These are phyloP conservation scores for Chaetodon trifasciatus DNA, from an alignment of 2,797 vertebrate species.

Conservation along the genomic window DNA sequence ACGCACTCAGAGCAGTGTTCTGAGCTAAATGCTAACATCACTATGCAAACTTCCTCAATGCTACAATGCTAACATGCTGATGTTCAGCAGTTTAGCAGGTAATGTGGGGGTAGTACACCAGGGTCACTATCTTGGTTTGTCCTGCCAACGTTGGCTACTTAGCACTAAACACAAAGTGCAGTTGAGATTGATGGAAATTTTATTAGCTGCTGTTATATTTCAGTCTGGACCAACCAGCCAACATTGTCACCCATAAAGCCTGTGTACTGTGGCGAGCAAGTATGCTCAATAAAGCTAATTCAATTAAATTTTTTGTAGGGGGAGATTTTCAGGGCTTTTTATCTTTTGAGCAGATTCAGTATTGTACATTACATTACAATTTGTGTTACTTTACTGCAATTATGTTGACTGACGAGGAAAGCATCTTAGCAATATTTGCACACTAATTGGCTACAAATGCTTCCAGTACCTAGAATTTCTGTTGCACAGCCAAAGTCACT, in stretches of 20 bases:
- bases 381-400: constrained; percentile 31
- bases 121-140: neutral
- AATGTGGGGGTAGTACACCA: neutral
- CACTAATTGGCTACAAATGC: constrained; percentile 33
- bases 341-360: neutral
- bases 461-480: constrained; percentile 46
- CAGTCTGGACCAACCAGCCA: neutral
- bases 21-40: neutral
- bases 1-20: neutral
- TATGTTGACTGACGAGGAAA: constrained; percentile 50
- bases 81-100: constrained; percentile 1
- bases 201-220: neutral
- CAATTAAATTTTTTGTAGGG: neutral
- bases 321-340: neutral
- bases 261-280: neutral
- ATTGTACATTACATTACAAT: constrained; percentile 20
- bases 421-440: constrained; percentile 37
- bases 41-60: neutral
- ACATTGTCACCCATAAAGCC: neutral
- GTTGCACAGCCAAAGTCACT: constrained; percentile 31
- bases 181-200: neutral
- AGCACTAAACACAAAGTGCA: neutral
- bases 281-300: neutral
- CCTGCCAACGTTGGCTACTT: neutral
- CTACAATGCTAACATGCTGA: neutral